phyloP scores from a whole-genome alignment of 2,113 vertebrate genomes.

The Lipophrys pholis region DNA sequence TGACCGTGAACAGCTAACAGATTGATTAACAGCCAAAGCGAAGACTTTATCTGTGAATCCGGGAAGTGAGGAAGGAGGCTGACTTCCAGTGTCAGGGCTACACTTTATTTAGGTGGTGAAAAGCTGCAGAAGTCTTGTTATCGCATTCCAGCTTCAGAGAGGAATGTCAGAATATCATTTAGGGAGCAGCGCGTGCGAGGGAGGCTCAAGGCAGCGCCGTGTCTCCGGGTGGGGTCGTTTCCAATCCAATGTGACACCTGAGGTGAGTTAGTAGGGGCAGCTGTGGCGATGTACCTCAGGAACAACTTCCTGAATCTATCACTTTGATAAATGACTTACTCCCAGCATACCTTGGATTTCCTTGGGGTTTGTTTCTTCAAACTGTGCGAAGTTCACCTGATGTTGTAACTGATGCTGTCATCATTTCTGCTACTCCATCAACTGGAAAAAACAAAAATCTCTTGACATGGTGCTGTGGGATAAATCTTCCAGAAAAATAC shows the following conservation, averaged over 20 bases:
- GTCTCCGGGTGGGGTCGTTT: background rate
- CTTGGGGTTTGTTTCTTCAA: background rate
- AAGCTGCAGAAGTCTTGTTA: conserved; percentile 30
- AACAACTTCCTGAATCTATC: background rate
- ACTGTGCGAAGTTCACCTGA: background rate
- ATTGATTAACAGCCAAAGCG: conserved; percentile 12
- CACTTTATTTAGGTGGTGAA: conserved; percentile 5
- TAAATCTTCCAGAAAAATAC: too few species aligned
- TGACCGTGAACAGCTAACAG: background rate
- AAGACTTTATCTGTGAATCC: conserved; percentile 11
- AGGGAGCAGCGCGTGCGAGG: background rate
- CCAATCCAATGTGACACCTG: background rate
- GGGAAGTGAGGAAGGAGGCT: conserved; percentile 19
- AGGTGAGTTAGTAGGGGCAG: background rate
- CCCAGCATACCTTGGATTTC: background rate
- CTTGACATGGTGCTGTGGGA: too few species aligned
- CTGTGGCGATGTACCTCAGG: background rate
- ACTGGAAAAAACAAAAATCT: background rate
- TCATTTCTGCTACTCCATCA: background rate
- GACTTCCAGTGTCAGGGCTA: conserved; percentile 32
- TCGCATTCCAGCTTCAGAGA: conserved; percentile 15
- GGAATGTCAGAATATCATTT: conserved; percentile 31
- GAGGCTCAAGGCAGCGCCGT: background rate
- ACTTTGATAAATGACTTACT: background rate
- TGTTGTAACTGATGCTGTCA: background rate